These are phyloP conservation scores for Pogonocherus hispidulus DNA, from an alignment of 2,888 invertebrate species.

Conservation along the genomic window DNA sequence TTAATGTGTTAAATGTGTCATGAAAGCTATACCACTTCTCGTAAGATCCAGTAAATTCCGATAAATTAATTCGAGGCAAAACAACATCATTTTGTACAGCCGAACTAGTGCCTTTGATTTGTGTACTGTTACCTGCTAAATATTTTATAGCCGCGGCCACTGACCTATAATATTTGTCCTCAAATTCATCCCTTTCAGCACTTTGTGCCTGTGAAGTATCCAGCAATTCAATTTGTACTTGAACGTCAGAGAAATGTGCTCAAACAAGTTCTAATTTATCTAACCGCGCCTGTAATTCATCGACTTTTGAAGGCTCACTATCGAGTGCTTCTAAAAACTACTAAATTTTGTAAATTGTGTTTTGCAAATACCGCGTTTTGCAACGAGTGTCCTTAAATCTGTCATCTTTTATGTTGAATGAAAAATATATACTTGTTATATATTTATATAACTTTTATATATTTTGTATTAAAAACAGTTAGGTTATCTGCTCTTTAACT, in stretches of 20 bases:
- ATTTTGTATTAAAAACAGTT: too few relatives aligned
- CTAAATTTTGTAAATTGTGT: too few relatives aligned
- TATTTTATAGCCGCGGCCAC: neutral
- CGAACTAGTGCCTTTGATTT: neutral
- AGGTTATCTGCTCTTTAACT: too few relatives aligned
- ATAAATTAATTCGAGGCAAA: neutral
- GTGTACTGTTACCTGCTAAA: neutral
- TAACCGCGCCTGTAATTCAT: neutral
- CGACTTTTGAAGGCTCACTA: too few relatives aligned
- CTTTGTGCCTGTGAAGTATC: neutral
- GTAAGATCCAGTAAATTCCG: neutral
- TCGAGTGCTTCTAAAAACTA: too few relatives aligned
- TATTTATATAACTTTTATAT: too few relatives aligned
- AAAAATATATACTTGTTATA: too few relatives aligned
- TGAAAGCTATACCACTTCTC: neutral
- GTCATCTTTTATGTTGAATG: too few relatives aligned
- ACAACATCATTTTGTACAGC: neutral
- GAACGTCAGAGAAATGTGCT: neutral
- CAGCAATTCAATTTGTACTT: neutral
- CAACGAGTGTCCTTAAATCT: too few relatives aligned
- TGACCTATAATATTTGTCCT: neutral
- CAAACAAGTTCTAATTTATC: neutral
- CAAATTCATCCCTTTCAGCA: neutral
- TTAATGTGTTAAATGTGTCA: slow-evolving; percentile 3
- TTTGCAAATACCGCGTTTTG: too few relatives aligned